Conservation (phyloP, 2,113 vertebrate species). For the Cephalopterus ornatus region DNA sequence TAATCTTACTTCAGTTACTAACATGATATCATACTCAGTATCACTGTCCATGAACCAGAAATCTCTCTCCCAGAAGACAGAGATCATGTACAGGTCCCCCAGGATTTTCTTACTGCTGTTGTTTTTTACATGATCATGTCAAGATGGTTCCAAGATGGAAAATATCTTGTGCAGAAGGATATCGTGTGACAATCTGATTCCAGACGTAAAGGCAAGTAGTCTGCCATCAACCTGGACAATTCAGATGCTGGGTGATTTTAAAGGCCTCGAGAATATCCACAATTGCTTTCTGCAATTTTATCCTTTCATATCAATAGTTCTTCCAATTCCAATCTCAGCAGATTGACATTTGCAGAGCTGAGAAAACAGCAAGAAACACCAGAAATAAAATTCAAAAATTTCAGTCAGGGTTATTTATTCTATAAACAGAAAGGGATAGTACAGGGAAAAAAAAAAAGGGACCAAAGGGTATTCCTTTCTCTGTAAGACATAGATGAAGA, state of each 20-base stretch:
- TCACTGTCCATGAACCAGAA: not conserved
- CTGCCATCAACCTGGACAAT: not conserved
- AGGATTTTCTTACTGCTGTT: not conserved
- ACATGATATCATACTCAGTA: not conserved
- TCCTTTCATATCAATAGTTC: not conserved
- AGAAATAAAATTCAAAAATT: not conserved
- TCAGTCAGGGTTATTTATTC: not conserved
- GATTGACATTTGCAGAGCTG: not conserved
- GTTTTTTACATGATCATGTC: not conserved
- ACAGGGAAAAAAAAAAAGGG: not conserved
- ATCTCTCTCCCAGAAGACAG: not conserved
- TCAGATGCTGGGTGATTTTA: not conserved
- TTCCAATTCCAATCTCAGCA: not conserved
- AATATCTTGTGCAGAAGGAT: not conserved
- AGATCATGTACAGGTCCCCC: fast-evolving
- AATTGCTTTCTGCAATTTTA: not conserved
- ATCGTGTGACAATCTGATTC: not conserved
- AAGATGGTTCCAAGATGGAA: not conserved
- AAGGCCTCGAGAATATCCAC: not conserved
- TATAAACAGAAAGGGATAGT: not conserved
- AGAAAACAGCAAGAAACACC: not conserved
- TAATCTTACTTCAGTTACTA: not conserved
- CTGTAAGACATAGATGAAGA: not conserved
- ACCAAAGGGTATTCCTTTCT: not conserved
- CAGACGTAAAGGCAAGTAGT: not conserved